Evolutionary conservation across 92 coral and sea anemone genomes (phyloP).

Genomic region (Umimayanthus kanabou): DNA sequence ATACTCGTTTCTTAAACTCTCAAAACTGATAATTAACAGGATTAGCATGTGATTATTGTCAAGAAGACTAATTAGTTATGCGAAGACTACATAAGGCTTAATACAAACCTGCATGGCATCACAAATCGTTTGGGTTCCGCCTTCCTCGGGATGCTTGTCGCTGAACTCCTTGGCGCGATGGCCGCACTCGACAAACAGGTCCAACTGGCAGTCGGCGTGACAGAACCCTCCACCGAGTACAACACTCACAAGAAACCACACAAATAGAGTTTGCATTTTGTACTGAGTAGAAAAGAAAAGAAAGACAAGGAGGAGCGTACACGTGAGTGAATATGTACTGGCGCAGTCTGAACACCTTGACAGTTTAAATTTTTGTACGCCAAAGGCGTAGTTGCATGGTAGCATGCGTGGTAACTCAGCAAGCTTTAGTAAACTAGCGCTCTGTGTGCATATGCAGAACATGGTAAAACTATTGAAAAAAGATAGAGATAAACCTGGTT

Average conservation of each 20-base stretch:
- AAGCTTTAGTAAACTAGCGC: too few species aligned
- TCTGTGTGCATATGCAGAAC: too few species aligned
- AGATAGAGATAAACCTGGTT: too few species aligned
- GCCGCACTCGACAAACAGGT: not conserved
- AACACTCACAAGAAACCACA: not conserved
- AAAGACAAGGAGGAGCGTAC: too few species aligned
- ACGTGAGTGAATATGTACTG: too few species aligned
- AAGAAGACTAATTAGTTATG: not conserved
- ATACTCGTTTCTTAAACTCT: too few species aligned
- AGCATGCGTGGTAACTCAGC: too few species aligned
- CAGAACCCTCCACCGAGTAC: not conserved
- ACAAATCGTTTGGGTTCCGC: not conserved
- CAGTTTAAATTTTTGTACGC: too few species aligned
- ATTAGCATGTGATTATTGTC: not conserved
- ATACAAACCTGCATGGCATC: not conserved
- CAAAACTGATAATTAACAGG: not conserved
- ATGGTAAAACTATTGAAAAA: too few species aligned
- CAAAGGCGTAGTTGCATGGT: too few species aligned
- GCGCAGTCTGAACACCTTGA: too few species aligned
- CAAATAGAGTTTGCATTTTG: not conserved
- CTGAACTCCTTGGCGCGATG: not conserved
- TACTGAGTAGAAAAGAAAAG: not conserved
- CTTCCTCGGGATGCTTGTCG: not conserved
- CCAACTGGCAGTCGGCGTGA: constrained; percentile 1
- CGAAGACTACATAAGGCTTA: too few species aligned